Conservation (phyloP, 2,888 invertebrate species). For the Drosophila imparisetae region DNA sequence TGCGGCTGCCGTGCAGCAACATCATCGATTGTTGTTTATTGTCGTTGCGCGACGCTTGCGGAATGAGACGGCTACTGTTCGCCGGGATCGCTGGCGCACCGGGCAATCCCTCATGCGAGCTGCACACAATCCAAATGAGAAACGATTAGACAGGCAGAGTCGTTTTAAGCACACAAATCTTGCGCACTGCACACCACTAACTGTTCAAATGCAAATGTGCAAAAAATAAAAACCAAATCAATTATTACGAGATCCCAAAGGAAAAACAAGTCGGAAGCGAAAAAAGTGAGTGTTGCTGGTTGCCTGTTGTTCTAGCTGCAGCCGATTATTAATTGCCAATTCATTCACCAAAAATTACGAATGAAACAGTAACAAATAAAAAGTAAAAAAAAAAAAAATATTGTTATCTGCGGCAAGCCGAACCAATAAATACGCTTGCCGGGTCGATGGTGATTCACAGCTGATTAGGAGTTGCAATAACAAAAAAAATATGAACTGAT, state of each 20-base stretch:
- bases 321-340: background rate
- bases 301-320: background rate
- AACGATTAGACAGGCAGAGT: background rate
- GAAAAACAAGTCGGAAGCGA: background rate
- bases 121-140: slow-evolving; percentile 4
- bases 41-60: slow-evolving; percentile 72
- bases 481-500: background rate
- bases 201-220: background rate
- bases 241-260: background rate
- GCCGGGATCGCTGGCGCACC: slow-evolving; percentile 11
- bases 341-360: background rate
- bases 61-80: slow-evolving; percentile 41
- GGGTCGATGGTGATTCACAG: slow-evolving; percentile 1
- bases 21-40: slow-evolving; percentile 77
- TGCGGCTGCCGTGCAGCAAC: slow-evolving; percentile 70
- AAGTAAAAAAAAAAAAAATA: background rate
- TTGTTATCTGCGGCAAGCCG: slow-evolving; percentile 1
- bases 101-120: slow-evolving; percentile 38
- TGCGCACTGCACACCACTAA: background rate
- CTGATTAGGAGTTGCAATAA: background rate
- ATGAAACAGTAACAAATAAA: background rate
- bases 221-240: background rate
- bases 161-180: slow-evolving; percentile 3
- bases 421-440: slow-evolving; percentile 6
- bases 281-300: background rate